These are phyloP conservation scores for Perizoma flavofasciatum DNA, from an alignment of 2,888 invertebrate genomes.

Conservation along the genomic window DNA sequence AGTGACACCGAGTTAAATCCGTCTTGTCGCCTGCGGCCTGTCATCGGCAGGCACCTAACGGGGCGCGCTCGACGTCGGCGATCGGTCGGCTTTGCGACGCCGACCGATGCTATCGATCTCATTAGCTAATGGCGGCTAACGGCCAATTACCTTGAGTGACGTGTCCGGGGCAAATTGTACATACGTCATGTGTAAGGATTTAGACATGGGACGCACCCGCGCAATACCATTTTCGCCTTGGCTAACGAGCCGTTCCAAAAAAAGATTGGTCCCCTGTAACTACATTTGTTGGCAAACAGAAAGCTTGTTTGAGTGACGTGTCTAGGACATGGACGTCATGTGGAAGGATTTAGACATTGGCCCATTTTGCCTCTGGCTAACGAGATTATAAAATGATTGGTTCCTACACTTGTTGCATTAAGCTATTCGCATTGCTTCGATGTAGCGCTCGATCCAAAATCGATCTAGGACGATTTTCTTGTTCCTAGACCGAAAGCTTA, in stretches of 20 bases:
- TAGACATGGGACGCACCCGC: slow-evolving; percentile 26
- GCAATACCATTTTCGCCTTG: slow-evolving; percentile 45
- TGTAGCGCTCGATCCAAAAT: no score
- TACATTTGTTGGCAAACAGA: slow-evolving; percentile 37
- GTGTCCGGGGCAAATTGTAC: slow-evolving; percentile 74
- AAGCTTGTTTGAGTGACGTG: slow-evolving; percentile 77
- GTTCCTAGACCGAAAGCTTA: neutral
- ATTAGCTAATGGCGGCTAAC: slow-evolving; percentile 67
- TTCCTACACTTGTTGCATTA: slow-evolving; percentile 8
- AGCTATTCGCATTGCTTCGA: neutral
- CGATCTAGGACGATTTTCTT: no score
- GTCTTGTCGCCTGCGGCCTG: slow-evolving; percentile 52
- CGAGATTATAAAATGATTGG: slow-evolving; percentile 19
- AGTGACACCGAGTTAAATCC: slow-evolving; percentile 41
- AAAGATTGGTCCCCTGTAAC: slow-evolving; percentile 21
- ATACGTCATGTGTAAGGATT: slow-evolving; percentile 29
- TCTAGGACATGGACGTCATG: slow-evolving; percentile 68
- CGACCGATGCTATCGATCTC: slow-evolving; percentile 66
- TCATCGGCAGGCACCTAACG: slow-evolving; percentile 60
- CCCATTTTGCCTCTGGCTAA: slow-evolving; percentile 31
- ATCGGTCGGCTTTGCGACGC: slow-evolving; percentile 55
- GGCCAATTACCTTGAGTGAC: slow-evolving; percentile 77
- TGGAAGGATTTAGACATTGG: slow-evolving; percentile 26
- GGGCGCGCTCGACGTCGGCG: slow-evolving; percentile 43
- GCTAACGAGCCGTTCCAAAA: slow-evolving; percentile 53